Percentiles rank a stretch among this genome's conserved stretches.
Conservation (phyloP, 2,113 vertebrate genomes). For the Sebastes fasciatus region DNA sequence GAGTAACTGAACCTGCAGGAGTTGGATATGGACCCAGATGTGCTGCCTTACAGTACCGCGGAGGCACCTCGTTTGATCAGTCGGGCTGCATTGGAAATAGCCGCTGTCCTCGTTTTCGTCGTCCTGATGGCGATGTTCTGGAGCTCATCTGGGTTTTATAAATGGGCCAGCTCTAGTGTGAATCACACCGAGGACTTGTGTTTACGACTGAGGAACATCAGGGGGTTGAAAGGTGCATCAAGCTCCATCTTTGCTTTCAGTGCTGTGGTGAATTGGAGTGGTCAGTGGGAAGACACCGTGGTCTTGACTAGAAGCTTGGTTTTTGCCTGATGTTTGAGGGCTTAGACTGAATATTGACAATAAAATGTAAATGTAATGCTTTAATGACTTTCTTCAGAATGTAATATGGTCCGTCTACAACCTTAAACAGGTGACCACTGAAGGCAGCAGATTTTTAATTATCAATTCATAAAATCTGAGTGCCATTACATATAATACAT, state of each 20-base stretch:
- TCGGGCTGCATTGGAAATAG: slow-evolving; percentile 72
- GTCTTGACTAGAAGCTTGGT: background rate
- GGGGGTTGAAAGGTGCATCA: background rate
- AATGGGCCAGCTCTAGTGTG: slow-evolving; percentile 70
- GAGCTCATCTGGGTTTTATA: slow-evolving; percentile 68
- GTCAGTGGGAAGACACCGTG: background rate
- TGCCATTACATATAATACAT: too few relatives aligned
- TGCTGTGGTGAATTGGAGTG: background rate
- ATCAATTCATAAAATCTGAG: background rate
- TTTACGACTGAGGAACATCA: slow-evolving; percentile 2
- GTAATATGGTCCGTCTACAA: background rate
- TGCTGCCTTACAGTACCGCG: background rate
- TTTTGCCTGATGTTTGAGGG: background rate
- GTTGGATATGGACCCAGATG: slow-evolving; percentile 33
- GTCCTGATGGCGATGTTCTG: slow-evolving; percentile 24
- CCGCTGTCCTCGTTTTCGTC: slow-evolving; percentile 67
- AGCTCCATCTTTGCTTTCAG: background rate
- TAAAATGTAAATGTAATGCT: background rate
- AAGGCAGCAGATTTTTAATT: background rate
- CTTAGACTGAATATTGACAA: background rate
- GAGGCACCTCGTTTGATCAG: slow-evolving; percentile 20
- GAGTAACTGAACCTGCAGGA: slow-evolving; percentile 12
- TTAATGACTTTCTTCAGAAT: background rate
- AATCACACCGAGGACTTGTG: slow-evolving; percentile 24
- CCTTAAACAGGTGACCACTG: background rate